Evolutionary conservation across 35 echinoderm and acorn worm species (phyloP), one percentile per base, ranked within the genome.

Genomic region (Hemicentrotus pulcherrimus): DNA sequence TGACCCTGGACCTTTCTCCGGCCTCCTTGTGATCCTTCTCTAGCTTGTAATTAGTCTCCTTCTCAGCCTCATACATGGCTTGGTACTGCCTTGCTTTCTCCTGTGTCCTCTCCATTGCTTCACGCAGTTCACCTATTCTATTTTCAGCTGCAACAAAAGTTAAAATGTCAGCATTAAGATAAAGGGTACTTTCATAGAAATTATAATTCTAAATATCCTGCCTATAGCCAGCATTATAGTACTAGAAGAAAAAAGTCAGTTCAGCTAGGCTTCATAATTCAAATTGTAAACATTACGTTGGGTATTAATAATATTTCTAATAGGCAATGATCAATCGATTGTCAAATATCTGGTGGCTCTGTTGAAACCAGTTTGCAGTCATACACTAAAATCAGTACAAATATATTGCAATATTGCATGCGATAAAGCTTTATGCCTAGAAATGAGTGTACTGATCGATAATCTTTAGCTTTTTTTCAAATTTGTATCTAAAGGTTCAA

Each of bases 61-160:
- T 96, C 50, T 96, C 96, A 47, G 50, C 86, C 94, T 96, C 94
- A 58, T 96, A 96, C 94, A 94, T 94, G 46, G 86, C 92, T 88
- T 97, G 92, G 46, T 88, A 98, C 50, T 97, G 92, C 24, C 78
- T 86, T 5, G 96, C 92, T 89, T 86, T 89, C 46, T 96, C 78
- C 78, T 98, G 96, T 9, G 97, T 92, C 32, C 91, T 93, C 55
- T 96, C 47, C 32, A 96, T 95, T 55, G 96, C 97, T 35, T 95
- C 86, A 95, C 96, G 95, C 19, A 98, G 94, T 30, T 95, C 94
- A 4, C 90, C 87, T 46, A 98, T 88, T 61, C 95, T 95, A 18
- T 98, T 95, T 47, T 98, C 97, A 97, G 97, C 97, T 98, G 61
- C 33, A 59, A 22, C 8, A 24, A 85, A 65, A 47, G 35, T 41